Base-by-base conservation (phyloP, 2,888 invertebrate genomes). In the Halictus quadricinctus region DNA sequence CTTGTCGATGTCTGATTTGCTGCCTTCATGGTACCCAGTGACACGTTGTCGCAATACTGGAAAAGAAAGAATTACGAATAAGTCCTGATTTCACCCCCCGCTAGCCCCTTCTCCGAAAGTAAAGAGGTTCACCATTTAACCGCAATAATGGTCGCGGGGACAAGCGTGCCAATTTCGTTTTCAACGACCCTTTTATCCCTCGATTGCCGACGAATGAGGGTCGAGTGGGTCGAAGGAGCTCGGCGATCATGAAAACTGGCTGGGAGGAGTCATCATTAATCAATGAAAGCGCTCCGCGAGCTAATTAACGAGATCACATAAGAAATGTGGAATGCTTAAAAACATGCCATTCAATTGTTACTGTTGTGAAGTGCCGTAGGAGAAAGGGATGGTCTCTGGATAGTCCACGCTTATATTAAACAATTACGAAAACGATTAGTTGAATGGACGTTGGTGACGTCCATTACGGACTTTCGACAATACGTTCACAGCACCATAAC, bases 341-440 rank as follows among this genome's bases (percentile, higher is more conserved):
- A 87, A 86, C 85, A 85, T 83, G 85, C 84, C 87, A 89, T 89
- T 88, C 86, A 88, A 77, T 89, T 84, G 87, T 54, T 36, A 66
- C 8, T 10, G 21, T 36, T 36, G 36, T 0, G 18, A 36, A 66
- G 36, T 8, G 29, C 18, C 36, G 13, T 29, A 6, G 29, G 15
- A 29, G 64, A 29, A 64, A 64, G 64, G 29, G 64, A 13, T 15
- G n/a, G 64, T 13, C 64, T 13, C 29, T 29, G 25, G 7, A 64
- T 6, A 29, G 25, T 0, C 29, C 15, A 29, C 1, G 29, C 15
- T 13, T 29, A 6, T 15, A 29, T 64, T 29, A 60, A 66, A 80
- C 85, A 85, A 85, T 86, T 84, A 80, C 18, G 36, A 4, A 8
- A 41, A 46, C 25, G 70, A 79, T 79, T 73, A 60, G 73, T 29